A percentile compares a stretch with the other conserved stretches of the same genome.
These are phyloP conservation scores for Halocynthia aurantium DNA, from an alignment of 23 tunicate species.

Conservation along the genomic window DNA sequence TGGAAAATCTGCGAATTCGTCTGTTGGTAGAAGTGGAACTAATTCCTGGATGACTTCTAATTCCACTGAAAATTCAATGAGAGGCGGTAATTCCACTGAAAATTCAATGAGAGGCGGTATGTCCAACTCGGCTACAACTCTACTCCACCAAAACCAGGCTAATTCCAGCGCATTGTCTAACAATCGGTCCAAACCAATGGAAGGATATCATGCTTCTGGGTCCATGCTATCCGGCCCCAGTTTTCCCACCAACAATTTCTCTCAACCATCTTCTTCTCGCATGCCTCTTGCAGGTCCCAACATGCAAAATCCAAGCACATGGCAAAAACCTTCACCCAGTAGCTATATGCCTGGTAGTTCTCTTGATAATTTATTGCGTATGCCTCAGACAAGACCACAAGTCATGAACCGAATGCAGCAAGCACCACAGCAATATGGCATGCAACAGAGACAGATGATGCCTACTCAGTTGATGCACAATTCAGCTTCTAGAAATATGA, in stretches of 20 bases:
- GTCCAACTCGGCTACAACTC: not conserved
- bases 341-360: not conserved
- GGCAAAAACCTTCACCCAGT: too few relatives aligned
- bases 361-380: constrained; percentile 32
- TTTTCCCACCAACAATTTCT: too few relatives aligned
- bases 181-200: too few relatives aligned
- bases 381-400: constrained; percentile 32
- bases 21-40: not conserved
- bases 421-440: not conserved
- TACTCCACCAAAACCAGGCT: not conserved
- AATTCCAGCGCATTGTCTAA: too few relatives aligned
- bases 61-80: not conserved
- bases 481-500: not conserved
- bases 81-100: not conserved
- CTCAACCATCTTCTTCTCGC: too few relatives aligned
- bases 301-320: too few relatives aligned
- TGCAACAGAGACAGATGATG: constrained; percentile 11
- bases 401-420: constrained; percentile 32
- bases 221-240: too few relatives aligned
- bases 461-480: not conserved
- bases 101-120: not conserved
- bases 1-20: not conserved
- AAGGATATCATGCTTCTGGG: too few relatives aligned
- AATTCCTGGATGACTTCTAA: not conserved
- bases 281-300: too few relatives aligned